Base-by-base conservation (phyloP, 1,140 invertebrate genomes). In the Alviniconcha marisindica region DNA sequence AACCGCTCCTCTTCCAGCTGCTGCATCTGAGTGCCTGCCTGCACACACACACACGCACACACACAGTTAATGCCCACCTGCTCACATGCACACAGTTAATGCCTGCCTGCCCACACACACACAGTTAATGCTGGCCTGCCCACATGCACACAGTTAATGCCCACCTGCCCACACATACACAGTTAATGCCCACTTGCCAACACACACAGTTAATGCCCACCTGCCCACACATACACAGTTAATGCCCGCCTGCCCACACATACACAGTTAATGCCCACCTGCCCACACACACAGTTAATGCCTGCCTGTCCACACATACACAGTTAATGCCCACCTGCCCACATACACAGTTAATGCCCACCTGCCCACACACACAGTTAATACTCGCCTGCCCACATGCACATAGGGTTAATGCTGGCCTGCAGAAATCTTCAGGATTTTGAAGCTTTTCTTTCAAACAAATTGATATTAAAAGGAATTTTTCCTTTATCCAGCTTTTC, bases 1-100 rank as follows among this genome's bases (percentile, higher is more conserved):
- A 98, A 93, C 84, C 98, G 94, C 91, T 99, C 97, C 90, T 98
- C 97, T 91, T 99, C 98, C 78, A 98, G 93, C 42, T 96, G 94
- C 92, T 98, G 96, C 79, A 96, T 94, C 87, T 94, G 94, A 24
- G 92, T 93, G 87, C 94, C 94, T 4, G 97, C 97, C 89, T 93
- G 86, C 51, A 88, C 85, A 82, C 24, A 78, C 18, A 79, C 74
- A 78, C 18, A 81, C 69, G 78, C 28, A 81, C n/a, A 31, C 31
- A 31, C 24, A 12, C 18, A 77, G 2, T 74, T 44, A 36, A 60
- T 63, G n/a, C 60, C 15, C 15, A 69, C 63, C 33, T 73, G 28
- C 28, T 51, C 48, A 51, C 48, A 1, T 51, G 48, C 48, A 12
- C 12, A 1, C 21, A 15, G 12, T 21, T 12, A 0, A 0, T 1